A percentile compares a stretch with the other conserved stretches of the same genome.
Conservation (phyloP, 2,797 vertebrate species). For the Xerus rutilus region DNA sequence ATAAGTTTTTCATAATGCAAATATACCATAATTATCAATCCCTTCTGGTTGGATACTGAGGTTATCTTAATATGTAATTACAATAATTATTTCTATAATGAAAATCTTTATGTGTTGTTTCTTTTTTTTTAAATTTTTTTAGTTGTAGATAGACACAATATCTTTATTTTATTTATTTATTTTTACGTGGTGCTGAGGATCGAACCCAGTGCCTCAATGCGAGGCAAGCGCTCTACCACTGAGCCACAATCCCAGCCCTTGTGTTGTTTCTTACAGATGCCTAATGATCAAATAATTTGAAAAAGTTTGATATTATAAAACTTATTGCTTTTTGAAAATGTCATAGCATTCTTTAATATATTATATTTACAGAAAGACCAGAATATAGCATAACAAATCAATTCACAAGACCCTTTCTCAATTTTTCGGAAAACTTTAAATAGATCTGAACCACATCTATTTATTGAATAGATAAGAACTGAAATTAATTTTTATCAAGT, state of each 20-base stretch:
- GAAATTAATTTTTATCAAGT: background rate
- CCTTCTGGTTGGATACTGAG: background rate
- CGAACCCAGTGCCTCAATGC: too few species aligned
- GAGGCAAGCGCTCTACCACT: too few species aligned
- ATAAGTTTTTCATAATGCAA: background rate
- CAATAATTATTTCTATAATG: background rate
- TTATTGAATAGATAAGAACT: background rate
- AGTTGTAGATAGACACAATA: too few species aligned
- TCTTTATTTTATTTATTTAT: too few species aligned
- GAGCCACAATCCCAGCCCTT: too few species aligned
- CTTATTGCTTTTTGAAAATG: background rate
- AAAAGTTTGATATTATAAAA: background rate
- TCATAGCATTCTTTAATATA: background rate
- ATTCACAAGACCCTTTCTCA: background rate
- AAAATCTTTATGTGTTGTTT: background rate
- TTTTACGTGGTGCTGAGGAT: too few species aligned
- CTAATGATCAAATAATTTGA: background rate
- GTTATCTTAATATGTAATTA: conserved; percentile 6
- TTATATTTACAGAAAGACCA: background rate
- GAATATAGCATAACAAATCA: background rate
- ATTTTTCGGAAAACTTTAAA: background rate
- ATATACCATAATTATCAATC: background rate
- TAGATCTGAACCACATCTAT: background rate
- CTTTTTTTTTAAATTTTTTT: too few species aligned
- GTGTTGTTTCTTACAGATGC: background rate